These are phyloP conservation scores for Hippocampus mohnikei DNA, from an alignment of 2,113 vertebrate species.

Conservation along the genomic window DNA sequence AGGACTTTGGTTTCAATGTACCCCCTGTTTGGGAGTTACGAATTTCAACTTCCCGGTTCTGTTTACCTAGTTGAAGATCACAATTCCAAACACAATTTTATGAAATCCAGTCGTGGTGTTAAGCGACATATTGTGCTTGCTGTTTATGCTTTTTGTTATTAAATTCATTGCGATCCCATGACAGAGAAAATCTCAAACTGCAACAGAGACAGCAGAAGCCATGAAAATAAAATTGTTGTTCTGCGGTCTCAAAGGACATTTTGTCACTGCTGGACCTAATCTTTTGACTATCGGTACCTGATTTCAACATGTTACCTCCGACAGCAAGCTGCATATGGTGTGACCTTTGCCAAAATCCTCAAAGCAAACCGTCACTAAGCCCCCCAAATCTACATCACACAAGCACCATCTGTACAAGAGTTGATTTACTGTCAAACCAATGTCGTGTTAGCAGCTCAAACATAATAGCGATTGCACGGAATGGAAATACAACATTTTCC, in stretches of 20 bases:
- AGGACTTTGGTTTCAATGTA: not conserved
- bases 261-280: constrained; percentile 11
- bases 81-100: not conserved
- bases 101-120: not conserved
- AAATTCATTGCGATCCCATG: not conserved
- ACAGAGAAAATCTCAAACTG: not conserved
- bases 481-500: constrained; percentile 53
- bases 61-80: not conserved
- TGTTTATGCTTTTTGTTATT: not conserved
- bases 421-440: constrained; percentile 52
- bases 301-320: constrained; percentile 39
- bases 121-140: not conserved
- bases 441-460: constrained; percentile 43
- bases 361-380: constrained; percentile 55
- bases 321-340: constrained; percentile 38
- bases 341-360: constrained; percentile 42
- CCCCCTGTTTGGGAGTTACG: not conserved
- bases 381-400: constrained; percentile 54
- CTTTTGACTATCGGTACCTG: not conserved
- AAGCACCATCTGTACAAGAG: constrained; percentile 46
- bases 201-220: not conserved
- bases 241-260: constrained; percentile 1
- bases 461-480: constrained; percentile 42
- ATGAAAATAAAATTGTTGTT: constrained; percentile 16
- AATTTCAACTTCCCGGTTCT: not conserved